Percentiles rank a stretch among this genome's conserved stretches.
These are phyloP conservation scores for Corydoras maculifer DNA, from an alignment of 2,113 vertebrate genomes.

Conservation along the genomic window DNA sequence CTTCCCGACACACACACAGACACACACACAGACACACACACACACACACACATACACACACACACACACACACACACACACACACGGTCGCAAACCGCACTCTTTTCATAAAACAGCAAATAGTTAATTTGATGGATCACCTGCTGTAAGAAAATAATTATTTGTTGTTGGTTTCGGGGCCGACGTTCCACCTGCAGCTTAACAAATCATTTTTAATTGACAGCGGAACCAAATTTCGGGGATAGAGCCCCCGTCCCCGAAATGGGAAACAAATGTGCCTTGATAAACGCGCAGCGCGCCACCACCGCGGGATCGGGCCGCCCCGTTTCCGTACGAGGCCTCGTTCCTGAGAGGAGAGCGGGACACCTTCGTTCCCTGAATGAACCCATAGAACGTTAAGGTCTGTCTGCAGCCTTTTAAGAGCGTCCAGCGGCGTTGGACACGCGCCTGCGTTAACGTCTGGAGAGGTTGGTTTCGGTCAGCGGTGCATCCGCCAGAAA, in stretches of 20 bases:
- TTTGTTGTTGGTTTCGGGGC: conserved; percentile 16
- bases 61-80: conserved; percentile 16
- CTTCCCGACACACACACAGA: not conserved
- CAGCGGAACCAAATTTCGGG: conserved; percentile 15
- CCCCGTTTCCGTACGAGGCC: no score
- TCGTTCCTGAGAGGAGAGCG: no score
- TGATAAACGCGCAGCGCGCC: conserved; percentile 1
- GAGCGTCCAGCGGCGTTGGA: no score
- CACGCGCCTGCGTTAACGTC: no score
- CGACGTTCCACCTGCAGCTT: conserved; percentile 24
- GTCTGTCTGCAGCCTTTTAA: no score
- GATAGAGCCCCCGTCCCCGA: not conserved
- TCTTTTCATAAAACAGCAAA: conserved; percentile 15
- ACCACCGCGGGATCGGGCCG: not conserved
- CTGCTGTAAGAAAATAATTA: conserved; percentile 29
- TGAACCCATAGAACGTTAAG: no score
- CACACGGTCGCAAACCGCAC: conserved; percentile 18
- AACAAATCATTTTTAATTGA: conserved; percentile 49
- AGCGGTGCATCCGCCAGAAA: no score
- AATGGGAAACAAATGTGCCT: conserved; percentile 31
- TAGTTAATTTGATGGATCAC: conserved; percentile 36
- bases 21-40: conserved; percentile 4
- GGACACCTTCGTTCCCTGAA: no score
- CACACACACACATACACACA: not conserved
- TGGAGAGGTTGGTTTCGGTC: no score